A percentile compares a stretch with the other conserved stretches of the same genome.
These are phyloP conservation scores for Dreissena polymorpha DNA, from an alignment of 1,140 invertebrate species.

Conservation along the genomic window DNA sequence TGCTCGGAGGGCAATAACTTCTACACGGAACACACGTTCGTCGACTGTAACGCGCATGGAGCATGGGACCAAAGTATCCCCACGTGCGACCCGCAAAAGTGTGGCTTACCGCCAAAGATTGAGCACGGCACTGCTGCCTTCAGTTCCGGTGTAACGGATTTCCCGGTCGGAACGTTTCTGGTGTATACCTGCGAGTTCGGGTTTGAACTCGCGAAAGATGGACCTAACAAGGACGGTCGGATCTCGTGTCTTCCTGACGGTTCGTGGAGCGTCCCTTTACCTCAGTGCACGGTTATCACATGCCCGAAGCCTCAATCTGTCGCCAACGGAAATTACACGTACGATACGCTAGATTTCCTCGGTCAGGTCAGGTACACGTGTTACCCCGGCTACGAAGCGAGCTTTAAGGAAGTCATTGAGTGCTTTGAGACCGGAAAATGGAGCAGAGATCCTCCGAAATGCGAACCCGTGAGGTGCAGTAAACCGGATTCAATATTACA, in stretches of 20 bases:
- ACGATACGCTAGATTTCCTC: slow-evolving; percentile 80
- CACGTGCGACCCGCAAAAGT: slow-evolving; percentile 73
- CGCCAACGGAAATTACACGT: slow-evolving; percentile 50
- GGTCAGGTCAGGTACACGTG: slow-evolving; percentile 87
- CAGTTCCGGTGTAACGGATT: slow-evolving; percentile 48
- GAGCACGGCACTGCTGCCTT: slow-evolving; percentile 54
- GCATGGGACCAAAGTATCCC: slow-evolving; percentile 72
- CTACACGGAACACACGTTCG: slow-evolving; percentile 62
- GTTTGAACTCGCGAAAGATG: slow-evolving; percentile 62
- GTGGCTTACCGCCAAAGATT: slow-evolving; percentile 69
- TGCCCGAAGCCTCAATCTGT: slow-evolving; percentile 67
- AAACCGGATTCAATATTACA: slow-evolving; percentile 79
- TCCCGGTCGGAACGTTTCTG: slow-evolving; percentile 67
- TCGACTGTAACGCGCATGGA: slow-evolving; percentile 70
- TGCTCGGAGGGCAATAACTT: slow-evolving; percentile 64
- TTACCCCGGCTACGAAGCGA: slow-evolving; percentile 88
- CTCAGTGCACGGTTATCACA: slow-evolving; percentile 61
- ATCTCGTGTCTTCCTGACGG: slow-evolving; percentile 68
- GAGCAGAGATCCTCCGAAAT: slow-evolving; percentile 86
- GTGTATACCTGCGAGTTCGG: slow-evolving; percentile 73
- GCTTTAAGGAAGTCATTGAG: slow-evolving; percentile 82
- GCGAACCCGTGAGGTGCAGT: slow-evolving; percentile 78
- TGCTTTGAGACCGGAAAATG: slow-evolving; percentile 95
- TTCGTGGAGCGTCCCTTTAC: slow-evolving; percentile 67
- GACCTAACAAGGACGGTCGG: slow-evolving; percentile 53